Percentiles rank a stretch among this genome's conserved stretches.
Conservation (phyloP, 2,888 invertebrate species). For the Mythimna loreyi region DNA sequence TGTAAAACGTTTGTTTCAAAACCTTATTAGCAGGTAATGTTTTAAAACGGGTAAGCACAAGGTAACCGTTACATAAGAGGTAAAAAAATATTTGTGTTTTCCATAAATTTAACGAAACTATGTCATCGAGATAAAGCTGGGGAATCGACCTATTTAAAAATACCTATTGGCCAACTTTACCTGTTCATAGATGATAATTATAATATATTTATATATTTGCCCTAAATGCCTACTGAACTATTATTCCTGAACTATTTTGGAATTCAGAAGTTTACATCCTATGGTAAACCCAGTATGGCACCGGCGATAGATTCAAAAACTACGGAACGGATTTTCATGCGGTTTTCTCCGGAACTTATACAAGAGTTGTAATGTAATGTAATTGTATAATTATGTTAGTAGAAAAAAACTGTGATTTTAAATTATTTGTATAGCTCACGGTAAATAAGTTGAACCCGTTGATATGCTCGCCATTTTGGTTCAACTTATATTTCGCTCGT, state of each 20-base stretch:
- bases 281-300: not conserved
- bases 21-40: not conserved
- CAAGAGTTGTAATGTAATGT: too few relatives aligned
- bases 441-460: too few relatives aligned
- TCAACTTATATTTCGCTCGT: too few relatives aligned
- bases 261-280: not conserved
- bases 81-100: not conserved
- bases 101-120: not conserved
- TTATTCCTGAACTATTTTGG: not conserved
- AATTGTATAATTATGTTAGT: too few relatives aligned
- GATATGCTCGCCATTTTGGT: too few relatives aligned
- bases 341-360: too few relatives aligned
- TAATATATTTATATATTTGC: not conserved
- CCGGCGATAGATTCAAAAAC: too few relatives aligned
- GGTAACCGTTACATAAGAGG: not conserved
- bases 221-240: not conserved
- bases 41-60: not conserved
- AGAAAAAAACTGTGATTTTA: too few relatives aligned
- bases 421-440: too few relatives aligned
- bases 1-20: not conserved
- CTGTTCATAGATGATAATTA: slow-evolving; percentile 4
- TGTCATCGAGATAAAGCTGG: not conserved
- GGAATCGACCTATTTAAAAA: slow-evolving; percentile 15
- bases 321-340: too few relatives aligned
- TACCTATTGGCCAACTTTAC: slow-evolving; percentile 1